phyloP scores from a whole-genome alignment of 2,797 vertebrate species.

The Cryptoprocta ferox region DNA sequence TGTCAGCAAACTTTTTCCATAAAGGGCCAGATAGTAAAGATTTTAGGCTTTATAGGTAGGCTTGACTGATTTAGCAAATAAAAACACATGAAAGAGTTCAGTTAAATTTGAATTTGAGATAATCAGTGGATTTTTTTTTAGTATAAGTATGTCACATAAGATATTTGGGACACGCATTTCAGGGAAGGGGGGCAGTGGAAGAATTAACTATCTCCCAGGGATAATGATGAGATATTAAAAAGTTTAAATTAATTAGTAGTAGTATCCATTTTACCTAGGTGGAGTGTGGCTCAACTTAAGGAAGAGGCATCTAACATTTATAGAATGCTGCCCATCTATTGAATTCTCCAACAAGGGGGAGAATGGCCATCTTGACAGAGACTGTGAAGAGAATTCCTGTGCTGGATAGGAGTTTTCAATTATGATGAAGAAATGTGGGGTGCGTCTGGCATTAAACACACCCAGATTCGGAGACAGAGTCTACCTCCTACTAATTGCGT shows the following conservation, averaged over 20 bases:
- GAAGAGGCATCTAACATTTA: neutral
- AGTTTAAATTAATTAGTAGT: neutral
- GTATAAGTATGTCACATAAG: neutral
- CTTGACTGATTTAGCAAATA: neutral
- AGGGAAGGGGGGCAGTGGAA: neutral
- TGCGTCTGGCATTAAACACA: neutral
- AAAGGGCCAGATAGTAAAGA: neutral
- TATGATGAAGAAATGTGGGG: neutral
- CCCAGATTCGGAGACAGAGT: neutral
- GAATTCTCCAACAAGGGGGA: neutral
- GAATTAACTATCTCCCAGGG: neutral
- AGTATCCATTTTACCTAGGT: neutral
- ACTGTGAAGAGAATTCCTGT: neutral
- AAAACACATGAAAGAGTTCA: neutral
- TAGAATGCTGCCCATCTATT: neutral
- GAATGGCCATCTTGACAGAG: neutral
- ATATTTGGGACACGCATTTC: neutral
- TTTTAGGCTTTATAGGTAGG: neutral
- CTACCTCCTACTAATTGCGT: neutral
- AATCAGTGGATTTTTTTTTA: neutral
- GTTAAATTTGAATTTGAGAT: conserved; percentile 26
- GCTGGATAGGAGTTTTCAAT: neutral
- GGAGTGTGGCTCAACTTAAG: neutral
- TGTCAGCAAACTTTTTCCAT: neutral
- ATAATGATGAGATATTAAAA: neutral